phyloP scores from a whole-genome alignment of 2,888 invertebrate species.

The Heteromyza rotundicornis region DNA sequence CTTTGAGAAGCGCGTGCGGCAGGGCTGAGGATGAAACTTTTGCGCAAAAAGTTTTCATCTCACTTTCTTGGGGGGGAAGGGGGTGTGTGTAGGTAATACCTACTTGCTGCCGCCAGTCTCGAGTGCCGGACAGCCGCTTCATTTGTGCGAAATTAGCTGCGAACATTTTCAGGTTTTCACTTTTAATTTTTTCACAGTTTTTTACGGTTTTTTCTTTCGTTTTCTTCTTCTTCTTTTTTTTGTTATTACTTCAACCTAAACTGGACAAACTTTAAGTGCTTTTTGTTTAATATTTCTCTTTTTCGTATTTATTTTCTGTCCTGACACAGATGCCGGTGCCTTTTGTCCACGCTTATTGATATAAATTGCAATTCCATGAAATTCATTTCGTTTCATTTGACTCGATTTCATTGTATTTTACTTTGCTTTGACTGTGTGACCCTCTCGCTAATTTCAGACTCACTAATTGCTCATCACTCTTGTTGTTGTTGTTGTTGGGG shows the following conservation, averaged over 20 bases:
- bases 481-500: constrained; percentile 10
- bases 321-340: too few relatives aligned
- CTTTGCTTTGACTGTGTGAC: background rate
- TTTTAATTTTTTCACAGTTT: background rate
- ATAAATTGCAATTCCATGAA: background rate
- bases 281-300: too few relatives aligned
- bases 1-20: background rate
- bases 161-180: too few relatives aligned
- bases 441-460: background rate
- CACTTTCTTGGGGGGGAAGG: too few relatives aligned
- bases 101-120: too few relatives aligned
- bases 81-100: background rate
- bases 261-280: too few relatives aligned
- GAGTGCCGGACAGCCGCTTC: background rate
- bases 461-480: constrained; percentile 7
- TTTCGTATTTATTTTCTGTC: too few relatives aligned
- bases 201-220: background rate
- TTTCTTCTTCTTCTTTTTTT: too few relatives aligned
- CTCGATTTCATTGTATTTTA: background rate
- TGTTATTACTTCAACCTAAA: too few relatives aligned
- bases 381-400: background rate
- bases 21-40: background rate
- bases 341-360: background rate
- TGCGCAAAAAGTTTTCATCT: background rate
- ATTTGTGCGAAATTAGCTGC: background rate